A percentile compares a stretch with the other conserved stretches of the same genome.
phyloP scores from a whole-genome alignment of 2,113 vertebrate species.

The Thymallus thymallus region DNA sequence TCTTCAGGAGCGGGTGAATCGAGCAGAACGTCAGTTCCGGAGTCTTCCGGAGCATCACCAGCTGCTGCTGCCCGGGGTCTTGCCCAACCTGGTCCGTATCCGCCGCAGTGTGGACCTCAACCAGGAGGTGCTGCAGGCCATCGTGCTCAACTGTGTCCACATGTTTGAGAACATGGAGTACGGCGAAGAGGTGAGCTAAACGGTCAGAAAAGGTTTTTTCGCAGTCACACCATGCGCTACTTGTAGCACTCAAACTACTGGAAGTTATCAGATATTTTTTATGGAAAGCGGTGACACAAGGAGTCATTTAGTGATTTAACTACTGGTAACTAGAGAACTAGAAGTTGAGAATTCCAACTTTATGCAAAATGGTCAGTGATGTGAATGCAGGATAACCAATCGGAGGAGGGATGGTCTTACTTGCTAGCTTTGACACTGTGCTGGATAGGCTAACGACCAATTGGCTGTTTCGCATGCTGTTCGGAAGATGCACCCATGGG shows the following conservation, averaged over 20 bases:
- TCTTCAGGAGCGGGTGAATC: constrained; percentile 89
- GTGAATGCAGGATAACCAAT: too few relatives aligned
- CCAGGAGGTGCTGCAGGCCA: constrained; percentile 87
- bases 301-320: not conserved
- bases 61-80: constrained; percentile 84
- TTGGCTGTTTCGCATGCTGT: too few relatives aligned
- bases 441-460: too few relatives aligned
- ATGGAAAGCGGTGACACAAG: not conserved
- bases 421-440: too few relatives aligned
- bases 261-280: not conserved
- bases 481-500: too few relatives aligned
- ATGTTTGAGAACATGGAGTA: constrained; percentile 99
- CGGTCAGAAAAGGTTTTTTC: not conserved
- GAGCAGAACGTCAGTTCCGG: constrained; percentile 89
- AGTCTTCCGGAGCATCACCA: constrained; percentile 86
- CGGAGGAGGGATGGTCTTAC: too few relatives aligned
- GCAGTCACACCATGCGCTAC: too few relatives aligned
- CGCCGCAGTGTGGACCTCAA: constrained; percentile 91
- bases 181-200: constrained; percentile 85
- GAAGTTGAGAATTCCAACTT: too few relatives aligned
- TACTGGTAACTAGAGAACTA: not conserved
- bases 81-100: constrained; percentile 84
- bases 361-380: too few relatives aligned
- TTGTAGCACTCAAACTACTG: too few relatives aligned
- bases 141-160: constrained; percentile 89